A percentile compares a stretch with the other conserved stretches of the same genome.
Conservation (phyloP, 2,888 invertebrate genomes). For the Stratiomys singularior region DNA sequence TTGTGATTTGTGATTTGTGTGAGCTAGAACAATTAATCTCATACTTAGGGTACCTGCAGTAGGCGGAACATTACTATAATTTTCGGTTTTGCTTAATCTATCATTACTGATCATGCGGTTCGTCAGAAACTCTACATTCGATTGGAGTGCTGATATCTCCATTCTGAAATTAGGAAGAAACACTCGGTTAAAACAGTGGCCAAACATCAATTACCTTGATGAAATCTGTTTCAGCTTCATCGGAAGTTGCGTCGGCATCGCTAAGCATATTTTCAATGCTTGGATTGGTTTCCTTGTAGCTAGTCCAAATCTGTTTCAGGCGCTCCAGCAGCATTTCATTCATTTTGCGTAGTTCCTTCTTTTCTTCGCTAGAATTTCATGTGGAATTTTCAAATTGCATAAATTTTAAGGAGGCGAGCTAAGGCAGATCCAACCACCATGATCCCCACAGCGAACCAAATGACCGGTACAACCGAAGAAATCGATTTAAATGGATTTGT, state of each 20-base stretch:
- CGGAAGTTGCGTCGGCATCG: neutral
- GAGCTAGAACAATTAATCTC: too few relatives aligned
- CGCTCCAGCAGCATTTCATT: conserved; percentile 64
- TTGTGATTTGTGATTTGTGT: too few relatives aligned
- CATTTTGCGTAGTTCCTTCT: conserved; percentile 61
- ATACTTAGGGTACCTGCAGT: conserved; percentile 46
- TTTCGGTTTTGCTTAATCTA: conserved; percentile 52
- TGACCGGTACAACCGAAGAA: too few relatives aligned
- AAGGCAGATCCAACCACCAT: too few relatives aligned
- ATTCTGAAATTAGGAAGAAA: conserved; percentile 58
- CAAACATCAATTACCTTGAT: conserved; percentile 3
- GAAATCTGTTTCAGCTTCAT: neutral
- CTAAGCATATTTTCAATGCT: conserved; percentile 3
- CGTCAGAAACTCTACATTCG: conserved; percentile 66
- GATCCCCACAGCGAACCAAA: too few relatives aligned
- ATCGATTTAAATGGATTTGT: too few relatives aligned
- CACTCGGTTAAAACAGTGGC: conserved; percentile 50
- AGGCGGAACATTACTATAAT: conserved; percentile 49
- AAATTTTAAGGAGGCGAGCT: neutral
- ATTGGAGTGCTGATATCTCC: conserved; percentile 65
- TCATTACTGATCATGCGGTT: conserved; percentile 65
- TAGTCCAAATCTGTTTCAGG: conserved; percentile 63
- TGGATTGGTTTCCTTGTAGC: conserved; percentile 60
- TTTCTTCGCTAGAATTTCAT: conserved; percentile 59
- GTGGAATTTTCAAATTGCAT: neutral